Evolutionary conservation across 2,888 invertebrate genomes (phyloP).

Genomic region (Nemotelus pantherinus): DNA sequence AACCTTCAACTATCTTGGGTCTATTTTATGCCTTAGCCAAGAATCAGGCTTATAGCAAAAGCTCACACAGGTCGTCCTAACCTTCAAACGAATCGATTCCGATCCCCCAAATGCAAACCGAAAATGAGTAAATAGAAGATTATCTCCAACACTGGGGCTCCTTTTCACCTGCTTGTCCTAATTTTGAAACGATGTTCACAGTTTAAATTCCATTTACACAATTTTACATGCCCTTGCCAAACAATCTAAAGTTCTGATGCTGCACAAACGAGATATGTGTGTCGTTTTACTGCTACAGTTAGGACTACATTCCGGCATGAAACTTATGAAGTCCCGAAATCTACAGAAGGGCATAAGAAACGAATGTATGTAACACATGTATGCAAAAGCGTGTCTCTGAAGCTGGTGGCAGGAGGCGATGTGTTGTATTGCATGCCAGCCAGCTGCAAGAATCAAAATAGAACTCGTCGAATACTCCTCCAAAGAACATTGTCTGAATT

Average conservation of each 20-base stretch:
- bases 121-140: not conserved
- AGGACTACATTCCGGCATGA: slow-evolving; percentile 26
- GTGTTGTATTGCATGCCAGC: slow-evolving; percentile 7
- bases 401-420: not conserved
- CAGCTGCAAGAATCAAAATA: slow-evolving; percentile 13
- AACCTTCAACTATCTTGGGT: too few species aligned
- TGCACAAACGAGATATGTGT: slow-evolving; percentile 1
- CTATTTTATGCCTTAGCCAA: too few species aligned
- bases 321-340: slow-evolving; percentile 26
- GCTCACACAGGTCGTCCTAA: too few species aligned
- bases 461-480: not conserved
- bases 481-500: not conserved
- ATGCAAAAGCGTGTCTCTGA: too few species aligned
- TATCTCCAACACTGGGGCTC: slow-evolving; percentile 1
- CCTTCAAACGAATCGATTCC: not conserved
- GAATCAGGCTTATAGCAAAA: too few species aligned
- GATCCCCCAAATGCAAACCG: slow-evolving; percentile 1
- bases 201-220: slow-evolving; percentile 37
- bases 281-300: not conserved
- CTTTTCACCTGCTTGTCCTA: slow-evolving; percentile 37
- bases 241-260: slow-evolving; percentile 25
- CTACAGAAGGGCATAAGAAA: slow-evolving; percentile 22
- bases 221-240: slow-evolving; percentile 35
- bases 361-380: not conserved
- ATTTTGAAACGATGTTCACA: slow-evolving; percentile 39